Evolutionary conservation across 2,113 vertebrate genomes (phyloP), one percentile per base, ranked within the genome.

Genomic region (Oryzias woworae): DNA sequence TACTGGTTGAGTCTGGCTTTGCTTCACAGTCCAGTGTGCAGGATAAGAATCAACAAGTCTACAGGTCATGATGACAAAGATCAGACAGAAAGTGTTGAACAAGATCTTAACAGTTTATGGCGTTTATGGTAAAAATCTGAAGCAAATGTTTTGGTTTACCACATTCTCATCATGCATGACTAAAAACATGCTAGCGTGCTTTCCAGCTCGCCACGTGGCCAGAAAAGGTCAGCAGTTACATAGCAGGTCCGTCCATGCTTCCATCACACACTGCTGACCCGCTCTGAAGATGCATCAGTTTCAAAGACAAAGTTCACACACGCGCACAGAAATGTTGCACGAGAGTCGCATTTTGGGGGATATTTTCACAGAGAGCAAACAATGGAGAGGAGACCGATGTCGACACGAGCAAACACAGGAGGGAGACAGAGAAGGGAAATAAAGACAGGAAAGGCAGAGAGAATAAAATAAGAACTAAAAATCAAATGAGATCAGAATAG

Each of bases 191-290:
- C 84, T 23, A 31, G 42, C 53, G 64, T 52, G 31, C 49, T 13
- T 36, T 12, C 36, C 36, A 36, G 36, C 36, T 12, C 2, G 26
- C 26, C 26, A 28, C 26, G 26, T 28, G 26, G 55, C 73, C 72
- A 59, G 14, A 1, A 56, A 41, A 51, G 56, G 62, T 75, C 65
- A 72, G 73, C 62, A 66, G 62, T 47, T 47, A 43, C 75, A 77
- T 58, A 62, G 58, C 62, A 68, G 67, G 54, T 55, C 62, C 57
- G 44, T 69, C 59, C 84, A 84, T 86, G 84, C 86, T 69, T 80
- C 53, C 17, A 12, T 73, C 66, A 71, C 49, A 65, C 54, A 62
- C 71, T 60, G 62, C 62, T 56, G 66, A 69, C 55, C 54, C 5
- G 14, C 16, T 77, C 69, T 62, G 65, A 46, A 69, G 18, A 81